A percentile compares a stretch with the other conserved stretches of the same genome.
phyloP scores from a whole-genome alignment of 1,140 invertebrate species.

The Nymphalis io region DNA sequence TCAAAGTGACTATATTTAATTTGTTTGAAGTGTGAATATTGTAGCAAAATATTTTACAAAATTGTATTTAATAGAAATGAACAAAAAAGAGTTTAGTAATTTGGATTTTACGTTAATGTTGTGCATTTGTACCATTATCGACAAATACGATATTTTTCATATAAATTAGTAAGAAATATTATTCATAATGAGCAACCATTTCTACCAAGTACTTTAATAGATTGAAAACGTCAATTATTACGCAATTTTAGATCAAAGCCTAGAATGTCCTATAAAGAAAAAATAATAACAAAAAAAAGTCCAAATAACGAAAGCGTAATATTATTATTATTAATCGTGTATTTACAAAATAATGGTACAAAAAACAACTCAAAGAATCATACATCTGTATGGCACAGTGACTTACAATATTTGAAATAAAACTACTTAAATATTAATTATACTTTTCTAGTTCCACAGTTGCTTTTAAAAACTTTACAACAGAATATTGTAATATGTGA shows the following conservation, averaged over 20 bases:
- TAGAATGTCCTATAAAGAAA: no score
- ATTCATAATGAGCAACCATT: no score
- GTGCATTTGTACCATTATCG: not conserved
- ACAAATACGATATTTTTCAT: not conserved
- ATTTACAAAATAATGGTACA: not conserved
- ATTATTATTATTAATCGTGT: no score
- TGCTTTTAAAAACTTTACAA: not conserved
- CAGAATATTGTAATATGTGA: not conserved
- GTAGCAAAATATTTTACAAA: conserved; percentile 40
- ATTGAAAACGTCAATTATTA: no score
- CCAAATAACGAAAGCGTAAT: no score
- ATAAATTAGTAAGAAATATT: no score
- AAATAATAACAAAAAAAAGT: no score
- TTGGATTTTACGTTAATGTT: not conserved
- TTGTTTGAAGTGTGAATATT: conserved; percentile 64
- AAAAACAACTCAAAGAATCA: not conserved
- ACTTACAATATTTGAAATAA: conserved; percentile 27
- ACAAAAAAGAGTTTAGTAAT: conserved; percentile 12
- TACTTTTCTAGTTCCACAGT: conserved; percentile 1
- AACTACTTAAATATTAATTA: not conserved
- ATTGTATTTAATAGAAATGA: conserved; percentile 7
- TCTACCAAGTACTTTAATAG: not conserved
- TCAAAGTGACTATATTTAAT: conserved; percentile 72
- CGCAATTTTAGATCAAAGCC: no score
- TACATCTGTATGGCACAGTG: conserved; percentile 36